phyloP scores from a whole-genome alignment of 2,113 vertebrate species.

The Ctenodactylus gundi region DNA sequence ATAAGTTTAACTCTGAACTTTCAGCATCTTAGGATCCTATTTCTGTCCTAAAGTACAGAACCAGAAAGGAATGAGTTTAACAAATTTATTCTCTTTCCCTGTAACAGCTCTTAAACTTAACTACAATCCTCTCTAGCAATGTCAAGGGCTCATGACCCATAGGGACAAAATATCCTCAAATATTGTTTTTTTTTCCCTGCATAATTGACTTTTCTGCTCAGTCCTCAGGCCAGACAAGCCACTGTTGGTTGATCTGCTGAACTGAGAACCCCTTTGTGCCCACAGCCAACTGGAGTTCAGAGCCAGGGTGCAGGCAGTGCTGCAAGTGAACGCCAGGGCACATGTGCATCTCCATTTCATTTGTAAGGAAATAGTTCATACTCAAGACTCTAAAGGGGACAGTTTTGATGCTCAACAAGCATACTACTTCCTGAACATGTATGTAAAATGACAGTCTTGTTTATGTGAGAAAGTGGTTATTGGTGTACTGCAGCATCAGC shows the following conservation, averaged over 20 bases:
- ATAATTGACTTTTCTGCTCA: slow-evolving; percentile 61
- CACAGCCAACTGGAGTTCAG: neutral
- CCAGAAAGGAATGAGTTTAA: slow-evolving; percentile 12
- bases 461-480: neutral
- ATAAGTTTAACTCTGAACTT: neutral
- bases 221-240: neutral
- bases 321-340: neutral
- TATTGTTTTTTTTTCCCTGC: neutral
- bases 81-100: neutral
- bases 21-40: neutral
- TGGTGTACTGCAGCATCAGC: neutral
- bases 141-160: neutral
- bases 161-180: neutral
- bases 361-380: neutral
- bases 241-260: neutral
- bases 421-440: neutral
- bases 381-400: neutral
- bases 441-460: neutral
- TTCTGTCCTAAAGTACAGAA: neutral
- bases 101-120: slow-evolving; percentile 8
- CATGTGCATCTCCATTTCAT: neutral
- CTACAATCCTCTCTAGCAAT: neutral
- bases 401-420: neutral
- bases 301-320: neutral
- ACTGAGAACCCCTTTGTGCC: neutral